Evolutionary conservation across 2,113 vertebrate genomes (phyloP).

Genomic region (Carassius gibelio): DNA sequence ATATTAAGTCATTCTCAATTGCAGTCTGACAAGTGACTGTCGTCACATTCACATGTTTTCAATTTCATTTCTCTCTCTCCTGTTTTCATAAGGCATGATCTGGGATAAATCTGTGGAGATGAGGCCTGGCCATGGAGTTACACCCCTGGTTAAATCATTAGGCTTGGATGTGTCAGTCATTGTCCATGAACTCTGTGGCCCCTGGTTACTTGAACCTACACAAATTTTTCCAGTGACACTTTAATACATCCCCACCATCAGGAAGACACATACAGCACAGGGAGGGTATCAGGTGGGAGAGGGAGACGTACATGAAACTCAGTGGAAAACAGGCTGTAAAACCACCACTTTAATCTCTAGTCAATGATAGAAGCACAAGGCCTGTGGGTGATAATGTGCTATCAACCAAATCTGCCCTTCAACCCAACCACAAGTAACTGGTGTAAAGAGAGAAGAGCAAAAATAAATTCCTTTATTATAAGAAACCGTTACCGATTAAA

Average conservation of each 20-base stretch:
- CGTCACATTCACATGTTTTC: conserved; percentile 12
- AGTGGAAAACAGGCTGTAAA: conserved; percentile 31
- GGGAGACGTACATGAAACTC: conserved; percentile 18
- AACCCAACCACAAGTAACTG: conserved; percentile 20
- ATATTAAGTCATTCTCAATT: not conserved
- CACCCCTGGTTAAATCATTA: conserved; percentile 24
- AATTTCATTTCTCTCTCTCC: not conserved
- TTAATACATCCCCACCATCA: not conserved
- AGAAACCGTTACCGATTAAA: not conserved
- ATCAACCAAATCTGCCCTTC: conserved; percentile 36
- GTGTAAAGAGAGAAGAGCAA: conserved; percentile 11
- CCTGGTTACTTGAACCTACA: not conserved
- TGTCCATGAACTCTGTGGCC: not conserved
- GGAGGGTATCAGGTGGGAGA: not conserved
- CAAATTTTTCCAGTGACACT: not conserved
- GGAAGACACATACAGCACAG: conserved; percentile 5
- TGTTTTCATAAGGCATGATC: not conserved
- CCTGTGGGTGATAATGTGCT: conserved; percentile 31
- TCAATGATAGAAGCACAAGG: conserved; percentile 29
- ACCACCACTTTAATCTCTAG: conserved; percentile 28
- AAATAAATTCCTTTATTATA: conserved; percentile 16
- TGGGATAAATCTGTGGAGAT: not conserved
- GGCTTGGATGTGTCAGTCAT: conserved; percentile 8
- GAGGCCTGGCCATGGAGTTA: not conserved
- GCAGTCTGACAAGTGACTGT: not conserved